phyloP scores from a whole-genome alignment of 2,888 invertebrate species.

The Plutella xylostella region DNA sequence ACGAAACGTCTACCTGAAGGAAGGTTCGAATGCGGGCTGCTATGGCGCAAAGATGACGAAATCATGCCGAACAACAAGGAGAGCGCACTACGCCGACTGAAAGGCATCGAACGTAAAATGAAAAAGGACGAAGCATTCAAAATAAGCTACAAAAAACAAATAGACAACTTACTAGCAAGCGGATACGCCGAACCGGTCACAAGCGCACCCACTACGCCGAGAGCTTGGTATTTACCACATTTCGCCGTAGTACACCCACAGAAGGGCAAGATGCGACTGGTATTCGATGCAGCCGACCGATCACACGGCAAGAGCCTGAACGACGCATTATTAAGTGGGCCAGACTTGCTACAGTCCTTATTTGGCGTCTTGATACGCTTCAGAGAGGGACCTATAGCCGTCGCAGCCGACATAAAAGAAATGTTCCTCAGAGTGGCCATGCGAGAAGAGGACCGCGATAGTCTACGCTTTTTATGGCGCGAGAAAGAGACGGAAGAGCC shows the following conservation, averaged over 20 bases:
- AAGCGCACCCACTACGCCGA: neutral
- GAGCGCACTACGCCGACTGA: neutral
- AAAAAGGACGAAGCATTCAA: neutral
- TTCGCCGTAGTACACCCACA: neutral
- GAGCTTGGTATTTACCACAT: slow-evolving; percentile 1
- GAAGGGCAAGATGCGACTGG: neutral
- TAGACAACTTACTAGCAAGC: neutral
- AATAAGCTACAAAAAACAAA: neutral
- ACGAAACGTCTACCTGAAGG: neutral
- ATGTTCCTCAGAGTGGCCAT: too few relatives aligned
- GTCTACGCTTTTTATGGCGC: slow-evolving; percentile 20
- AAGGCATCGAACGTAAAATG: neutral
- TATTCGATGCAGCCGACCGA: neutral
- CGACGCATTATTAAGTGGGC: slow-evolving; percentile 12
- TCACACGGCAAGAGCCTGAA: neutral
- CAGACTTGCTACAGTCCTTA: slow-evolving; percentile 18
- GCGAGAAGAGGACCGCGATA: slow-evolving; percentile 22
- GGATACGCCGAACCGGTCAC: neutral
- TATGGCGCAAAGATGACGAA: slow-evolving; percentile 1
- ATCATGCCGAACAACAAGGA: too few relatives aligned
- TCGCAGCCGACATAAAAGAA: slow-evolving; percentile 22
- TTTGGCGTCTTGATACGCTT: slow-evolving; percentile 19
- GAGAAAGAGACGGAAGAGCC: neutral
- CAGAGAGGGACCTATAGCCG: slow-evolving; percentile 13
- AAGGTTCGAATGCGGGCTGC: neutral